phyloP scores from a whole-genome alignment of 1,140 invertebrate genomes.

The Drosophila arawakana region DNA sequence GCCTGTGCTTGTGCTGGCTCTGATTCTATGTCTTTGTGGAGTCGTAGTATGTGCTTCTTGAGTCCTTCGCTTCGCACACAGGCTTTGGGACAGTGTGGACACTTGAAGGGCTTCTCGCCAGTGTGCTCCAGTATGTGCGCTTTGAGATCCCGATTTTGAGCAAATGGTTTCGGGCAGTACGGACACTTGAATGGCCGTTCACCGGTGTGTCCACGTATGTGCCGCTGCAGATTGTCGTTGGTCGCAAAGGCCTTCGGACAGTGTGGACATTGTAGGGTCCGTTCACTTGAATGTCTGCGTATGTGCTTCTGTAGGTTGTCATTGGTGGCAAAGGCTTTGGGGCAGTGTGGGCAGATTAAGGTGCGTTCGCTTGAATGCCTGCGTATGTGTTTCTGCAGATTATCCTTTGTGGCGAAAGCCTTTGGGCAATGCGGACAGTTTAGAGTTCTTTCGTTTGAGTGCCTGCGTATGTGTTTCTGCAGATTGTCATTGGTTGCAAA shows the following conservation, averaged over 20 bases:
- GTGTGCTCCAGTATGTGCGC: slow-evolving; percentile 48
- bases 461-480: slow-evolving; percentile 42
- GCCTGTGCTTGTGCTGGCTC: neutral
- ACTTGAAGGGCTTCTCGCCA: slow-evolving; percentile 42
- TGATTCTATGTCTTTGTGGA: slow-evolving; percentile 40
- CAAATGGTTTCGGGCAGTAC: slow-evolving; percentile 41
- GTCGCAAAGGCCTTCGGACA: slow-evolving; percentile 47
- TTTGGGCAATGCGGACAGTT: slow-evolving; percentile 45
- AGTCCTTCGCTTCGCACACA: slow-evolving; percentile 45
- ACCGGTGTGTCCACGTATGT: slow-evolving; percentile 44
- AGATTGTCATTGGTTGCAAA: slow-evolving; percentile 43
- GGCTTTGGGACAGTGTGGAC: slow-evolving; percentile 42
- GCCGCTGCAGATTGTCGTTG: slow-evolving; percentile 44
- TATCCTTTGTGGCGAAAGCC: slow-evolving; percentile 44
- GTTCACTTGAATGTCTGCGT: slow-evolving; percentile 35
- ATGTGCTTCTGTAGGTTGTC: slow-evolving; percentile 51
- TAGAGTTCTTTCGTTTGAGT: slow-evolving; percentile 34
- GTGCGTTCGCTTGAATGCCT: slow-evolving; percentile 39
- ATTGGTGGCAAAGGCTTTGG: slow-evolving; percentile 45
- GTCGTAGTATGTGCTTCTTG: slow-evolving; percentile 40
- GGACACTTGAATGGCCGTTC: slow-evolving; percentile 45
- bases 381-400: slow-evolving; percentile 45
- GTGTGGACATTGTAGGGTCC: slow-evolving; percentile 29
- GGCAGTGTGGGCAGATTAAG: slow-evolving; percentile 35
- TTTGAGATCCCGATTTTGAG: slow-evolving; percentile 44